phyloP scores from a whole-genome alignment of 2,888 invertebrate genomes.

The Chirona hameri region DNA sequence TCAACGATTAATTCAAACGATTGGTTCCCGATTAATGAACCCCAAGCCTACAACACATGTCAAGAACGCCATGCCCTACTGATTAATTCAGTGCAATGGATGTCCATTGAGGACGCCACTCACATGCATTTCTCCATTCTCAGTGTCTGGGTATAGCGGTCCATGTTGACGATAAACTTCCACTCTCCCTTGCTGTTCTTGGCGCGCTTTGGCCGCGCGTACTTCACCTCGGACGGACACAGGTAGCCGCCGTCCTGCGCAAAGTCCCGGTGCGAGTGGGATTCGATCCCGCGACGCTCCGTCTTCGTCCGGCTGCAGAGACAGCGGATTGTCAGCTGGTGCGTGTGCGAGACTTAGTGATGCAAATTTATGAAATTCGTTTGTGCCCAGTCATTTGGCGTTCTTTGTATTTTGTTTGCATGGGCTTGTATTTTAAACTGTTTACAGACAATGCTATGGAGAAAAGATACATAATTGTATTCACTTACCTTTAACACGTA shows the following conservation, averaged over 20 bases:
- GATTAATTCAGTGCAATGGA: too few species aligned
- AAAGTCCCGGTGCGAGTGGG: conserved; percentile 42
- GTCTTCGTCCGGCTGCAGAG: conserved; percentile 43
- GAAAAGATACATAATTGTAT: not conserved
- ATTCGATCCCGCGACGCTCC: conserved; percentile 28
- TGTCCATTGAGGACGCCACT: conserved; percentile 46
- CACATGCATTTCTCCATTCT: conserved; percentile 75
- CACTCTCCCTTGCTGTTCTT: conserved; percentile 74
- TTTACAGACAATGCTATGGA: too few species aligned
- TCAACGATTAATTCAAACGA: too few species aligned
- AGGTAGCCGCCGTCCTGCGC: conserved; percentile 64
- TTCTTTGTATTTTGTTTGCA: too few species aligned
- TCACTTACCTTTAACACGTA: conserved; percentile 28
- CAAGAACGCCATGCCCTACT: too few species aligned
- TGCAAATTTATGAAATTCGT: too few species aligned
- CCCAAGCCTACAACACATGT: too few species aligned
- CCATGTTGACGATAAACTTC: conserved; percentile 82
- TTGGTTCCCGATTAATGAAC: too few species aligned
- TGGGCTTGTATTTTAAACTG: too few species aligned
- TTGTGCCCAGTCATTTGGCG: too few species aligned
- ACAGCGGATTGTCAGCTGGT: not conserved
- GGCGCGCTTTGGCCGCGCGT: conserved; percentile 74
- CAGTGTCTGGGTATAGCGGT: conserved; percentile 76
- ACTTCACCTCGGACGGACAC: conserved; percentile 62
- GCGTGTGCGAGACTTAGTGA: too few species aligned